These are phyloP conservation scores for Brachionus calyciflorus DNA, from an alignment of 1,140 invertebrate genomes.

Conservation along the genomic window DNA sequence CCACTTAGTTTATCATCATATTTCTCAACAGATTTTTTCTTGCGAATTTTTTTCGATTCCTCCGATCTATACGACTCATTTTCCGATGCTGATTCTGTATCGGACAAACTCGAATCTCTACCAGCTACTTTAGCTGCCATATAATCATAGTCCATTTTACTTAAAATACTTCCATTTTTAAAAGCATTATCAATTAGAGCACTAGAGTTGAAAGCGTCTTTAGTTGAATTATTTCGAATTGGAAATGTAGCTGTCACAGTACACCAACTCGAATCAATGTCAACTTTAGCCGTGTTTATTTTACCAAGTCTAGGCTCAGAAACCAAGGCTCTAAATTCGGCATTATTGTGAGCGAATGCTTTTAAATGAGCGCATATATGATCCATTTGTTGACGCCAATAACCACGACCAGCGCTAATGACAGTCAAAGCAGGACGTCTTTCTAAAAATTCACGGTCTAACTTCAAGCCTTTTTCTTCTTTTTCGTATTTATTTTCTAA, in stretches of 20 bases:
- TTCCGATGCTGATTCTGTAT: conserved; percentile 23
- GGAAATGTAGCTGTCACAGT: conserved; percentile 40
- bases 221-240: background rate
- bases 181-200: background rate
- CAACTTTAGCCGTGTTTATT: conserved; percentile 52
- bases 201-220: conserved; percentile 30
- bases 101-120: conserved; percentile 33
- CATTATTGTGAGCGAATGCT: conserved; percentile 58
- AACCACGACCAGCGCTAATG: conserved; percentile 61
- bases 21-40: conserved; percentile 53
- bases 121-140: conserved; percentile 13
- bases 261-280: conserved; percentile 13
- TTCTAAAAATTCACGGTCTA: conserved; percentile 57
- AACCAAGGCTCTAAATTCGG: conserved; percentile 59
- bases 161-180: background rate
- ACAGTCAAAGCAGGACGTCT: conserved; percentile 56
- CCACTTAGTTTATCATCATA: conserved; percentile 50
- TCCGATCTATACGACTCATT: conserved; percentile 38
- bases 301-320: conserved; percentile 15
- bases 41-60: conserved; percentile 53
- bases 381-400: conserved; percentile 61
- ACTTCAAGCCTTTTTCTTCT: conserved; percentile 50
- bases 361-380: conserved; percentile 60
- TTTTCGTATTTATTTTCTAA: conserved; percentile 53
- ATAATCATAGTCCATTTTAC: conserved; percentile 17